Evolutionary conservation across 2,797 vertebrate species (phyloP).

Genomic region (Acridotheres tristis): DNA sequence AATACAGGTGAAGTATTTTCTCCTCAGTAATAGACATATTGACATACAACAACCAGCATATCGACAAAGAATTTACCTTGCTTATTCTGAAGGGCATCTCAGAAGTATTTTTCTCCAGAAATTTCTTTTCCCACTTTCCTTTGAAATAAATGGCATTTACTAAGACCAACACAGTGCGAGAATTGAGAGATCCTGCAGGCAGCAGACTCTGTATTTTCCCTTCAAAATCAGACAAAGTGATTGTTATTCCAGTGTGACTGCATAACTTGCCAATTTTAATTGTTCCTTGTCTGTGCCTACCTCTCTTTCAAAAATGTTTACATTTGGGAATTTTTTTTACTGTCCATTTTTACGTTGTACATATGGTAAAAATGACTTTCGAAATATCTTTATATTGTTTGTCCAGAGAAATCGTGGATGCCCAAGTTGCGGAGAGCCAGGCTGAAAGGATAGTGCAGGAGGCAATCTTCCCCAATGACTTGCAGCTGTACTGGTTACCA

Average conservation of each 20-base stretch:
- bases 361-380: background rate
- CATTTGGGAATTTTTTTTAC: background rate
- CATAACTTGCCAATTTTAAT: background rate
- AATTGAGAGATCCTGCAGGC: constrained; percentile 74
- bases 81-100: constrained; percentile 84
- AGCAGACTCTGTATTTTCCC: constrained; percentile 89
- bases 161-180: constrained; percentile 81
- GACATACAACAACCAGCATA: background rate
- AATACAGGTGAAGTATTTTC: background rate
- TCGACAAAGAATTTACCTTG: constrained; percentile 68
- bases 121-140: constrained; percentile 86
- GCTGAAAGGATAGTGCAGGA: too few relatives aligned
- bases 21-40: background rate
- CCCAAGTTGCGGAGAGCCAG: too few relatives aligned
- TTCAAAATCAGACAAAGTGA: constrained; percentile 43
- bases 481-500: too few relatives aligned
- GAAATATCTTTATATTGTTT: background rate
- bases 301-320: background rate
- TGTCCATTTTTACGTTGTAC: background rate
- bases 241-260: background rate
- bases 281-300: background rate
- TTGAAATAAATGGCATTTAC: constrained; percentile 94
- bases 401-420: background rate
- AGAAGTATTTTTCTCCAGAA: constrained; percentile 78
- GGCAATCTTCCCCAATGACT: too few relatives aligned